phyloP scores from a whole-genome alignment of 2,113 vertebrate species.

The Vanacampus margaritifer region DNA sequence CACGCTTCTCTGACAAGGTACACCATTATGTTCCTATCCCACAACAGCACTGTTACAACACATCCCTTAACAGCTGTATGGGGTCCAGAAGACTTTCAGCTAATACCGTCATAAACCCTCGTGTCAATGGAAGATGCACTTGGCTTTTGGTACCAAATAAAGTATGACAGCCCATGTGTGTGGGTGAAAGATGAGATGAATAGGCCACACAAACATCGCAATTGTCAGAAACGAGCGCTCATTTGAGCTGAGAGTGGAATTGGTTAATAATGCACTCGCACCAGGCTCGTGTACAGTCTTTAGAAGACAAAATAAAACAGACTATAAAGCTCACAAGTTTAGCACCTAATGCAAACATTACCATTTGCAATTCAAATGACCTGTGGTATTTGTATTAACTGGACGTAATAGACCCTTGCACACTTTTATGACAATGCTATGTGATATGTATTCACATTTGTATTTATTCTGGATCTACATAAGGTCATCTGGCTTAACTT shows the following conservation, averaged over 20 bases:
- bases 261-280: neutral
- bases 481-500: neutral
- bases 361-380: neutral
- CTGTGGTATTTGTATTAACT: neutral
- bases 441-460: neutral
- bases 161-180: neutral
- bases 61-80: neutral
- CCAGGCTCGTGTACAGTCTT: neutral
- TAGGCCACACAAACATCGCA: neutral
- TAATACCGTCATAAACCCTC: neutral
- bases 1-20: neutral
- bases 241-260: neutral
- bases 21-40: neutral
- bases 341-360: neutral
- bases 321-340: no score
- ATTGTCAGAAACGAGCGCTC: neutral
- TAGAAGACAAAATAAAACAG: neutral
- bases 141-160: neutral
- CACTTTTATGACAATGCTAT: neutral
- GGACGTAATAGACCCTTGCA: neutral
- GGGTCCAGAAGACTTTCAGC: neutral
- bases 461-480: neutral
- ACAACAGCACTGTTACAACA: neutral
- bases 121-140: neutral
- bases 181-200: neutral